Conservation (phyloP, 2,113 vertebrate species). For the Marcusenius ussheri region DNA sequence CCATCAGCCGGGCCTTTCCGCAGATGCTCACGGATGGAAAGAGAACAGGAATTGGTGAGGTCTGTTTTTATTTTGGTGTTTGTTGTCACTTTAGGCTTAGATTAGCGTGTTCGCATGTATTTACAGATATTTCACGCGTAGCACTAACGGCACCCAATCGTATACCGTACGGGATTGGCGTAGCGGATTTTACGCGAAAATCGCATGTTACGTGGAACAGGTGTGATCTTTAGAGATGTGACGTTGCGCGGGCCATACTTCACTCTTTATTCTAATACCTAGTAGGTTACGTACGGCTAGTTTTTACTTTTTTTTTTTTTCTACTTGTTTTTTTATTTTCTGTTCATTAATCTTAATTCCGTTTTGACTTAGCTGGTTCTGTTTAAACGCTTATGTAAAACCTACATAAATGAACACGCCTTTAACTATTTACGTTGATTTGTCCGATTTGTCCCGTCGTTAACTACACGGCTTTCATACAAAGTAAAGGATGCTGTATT, state of each 20-base stretch:
- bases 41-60: slow-evolving; percentile 86
- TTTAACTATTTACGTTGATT: neutral
- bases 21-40: slow-evolving; percentile 92
- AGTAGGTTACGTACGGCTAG: neutral
- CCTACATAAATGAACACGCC: neutral
- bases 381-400: neutral
- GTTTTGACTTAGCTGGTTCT: neutral
- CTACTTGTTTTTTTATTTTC: neutral
- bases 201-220: slow-evolving; percentile 4
- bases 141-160: slow-evolving; percentile 38
- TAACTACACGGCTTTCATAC: neutral
- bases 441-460: neutral
- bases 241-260: neutral
- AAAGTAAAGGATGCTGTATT: neutral
- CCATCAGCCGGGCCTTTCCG: slow-evolving; percentile 83
- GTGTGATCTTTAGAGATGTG: slow-evolving; percentile 6
- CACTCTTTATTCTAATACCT: neutral
- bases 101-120: slow-evolving; percentile 60
- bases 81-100: slow-evolving; percentile 34
- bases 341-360: neutral
- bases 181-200: neutral
- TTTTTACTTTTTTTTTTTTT: neutral
- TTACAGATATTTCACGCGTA: slow-evolving; percentile 51
- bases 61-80: slow-evolving; percentile 38
- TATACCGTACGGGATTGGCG: neutral